Conservation (phyloP, 2,888 invertebrate species). For the Mythimna loreyi region DNA sequence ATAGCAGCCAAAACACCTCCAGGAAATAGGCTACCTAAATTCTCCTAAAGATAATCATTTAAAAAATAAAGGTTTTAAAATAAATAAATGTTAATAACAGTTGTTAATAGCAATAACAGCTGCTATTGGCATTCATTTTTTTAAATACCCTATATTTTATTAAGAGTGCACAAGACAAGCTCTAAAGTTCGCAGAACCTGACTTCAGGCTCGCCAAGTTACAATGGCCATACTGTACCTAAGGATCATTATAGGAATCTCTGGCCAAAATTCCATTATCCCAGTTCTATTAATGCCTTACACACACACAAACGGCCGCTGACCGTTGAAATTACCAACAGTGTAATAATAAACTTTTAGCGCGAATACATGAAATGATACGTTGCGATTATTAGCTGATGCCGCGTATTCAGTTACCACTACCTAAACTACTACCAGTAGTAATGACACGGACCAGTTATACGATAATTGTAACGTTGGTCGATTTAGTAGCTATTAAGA, state of each 20-base stretch:
- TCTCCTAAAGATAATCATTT: background rate
- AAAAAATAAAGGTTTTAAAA: no score
- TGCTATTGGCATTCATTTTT: no score
- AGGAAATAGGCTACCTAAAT: background rate
- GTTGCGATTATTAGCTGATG: slow-evolving; percentile 18
- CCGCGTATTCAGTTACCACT: slow-evolving; percentile 17
- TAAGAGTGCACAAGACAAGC: no score
- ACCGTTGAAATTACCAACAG: slow-evolving; percentile 6
- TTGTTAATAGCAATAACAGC: no score
- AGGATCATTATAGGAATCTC: no score
- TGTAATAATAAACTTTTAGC: slow-evolving; percentile 9
- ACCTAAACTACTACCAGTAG: background rate
- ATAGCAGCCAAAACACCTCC: background rate
- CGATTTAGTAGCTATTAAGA: slow-evolving; percentile 3
- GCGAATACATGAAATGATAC: slow-evolving; percentile 35
- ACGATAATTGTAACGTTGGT: slow-evolving; percentile 20
- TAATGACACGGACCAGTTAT: slow-evolving; percentile 27
- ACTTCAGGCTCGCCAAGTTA: no score
- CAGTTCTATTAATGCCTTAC: background rate
- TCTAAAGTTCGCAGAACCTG: no score
- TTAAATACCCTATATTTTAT: no score
- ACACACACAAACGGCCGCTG: background rate
- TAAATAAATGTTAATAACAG: no score
- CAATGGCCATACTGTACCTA: no score
- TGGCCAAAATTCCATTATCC: background rate